Base-by-base conservation (phyloP, 2,113 vertebrate species). In the Dromiciops gliroides region DNA sequence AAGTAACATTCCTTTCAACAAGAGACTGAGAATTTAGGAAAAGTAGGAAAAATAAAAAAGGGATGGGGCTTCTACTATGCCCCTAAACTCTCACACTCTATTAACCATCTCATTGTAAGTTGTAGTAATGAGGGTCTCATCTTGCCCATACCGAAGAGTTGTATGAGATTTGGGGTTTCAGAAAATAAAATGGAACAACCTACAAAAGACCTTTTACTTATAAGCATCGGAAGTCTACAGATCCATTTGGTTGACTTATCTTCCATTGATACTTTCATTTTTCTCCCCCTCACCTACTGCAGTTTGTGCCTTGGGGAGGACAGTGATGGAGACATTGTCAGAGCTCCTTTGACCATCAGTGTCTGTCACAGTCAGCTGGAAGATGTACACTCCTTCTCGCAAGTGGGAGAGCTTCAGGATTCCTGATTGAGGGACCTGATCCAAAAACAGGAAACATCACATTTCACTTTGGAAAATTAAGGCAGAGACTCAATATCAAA, bases 291-390 rank as follows among this genome's bases (percentile, higher is more conserved):
- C 90, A 99, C 99, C 99, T 99, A 98, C 98, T 11, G 98, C 97
- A 51, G 99, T 98, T 97, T 98, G 98, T 95, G 99, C 98, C 8
- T 98, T 98, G 2, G 99, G 98, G 95, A 99, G 98, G 90, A 99
- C 97, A 0, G 99, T 99, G 96, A 99, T 98, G 0, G 99, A 99
- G 95, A 99, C 96, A 0, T 99, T 99, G 98, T 99, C 99, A 0
- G 99, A 99, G 97, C 99, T 99, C 95, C 96, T 99, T 97, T 99
- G 99, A 3, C 99, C 99, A 0, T 95, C 98, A 0, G 98, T 99
- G 98, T 99, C 99, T 0, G 98, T 99, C 97, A 99, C 99, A 0
- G 99, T 99, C 94, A 99, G 98, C 98, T 99, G 99, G 97, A 99
- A 99, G 47, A 98, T 92, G 95, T 99, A 99, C 0, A 97, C 91